phyloP scores from a whole-genome alignment of 1,140 invertebrate species.

The Drosophila triauraria region DNA sequence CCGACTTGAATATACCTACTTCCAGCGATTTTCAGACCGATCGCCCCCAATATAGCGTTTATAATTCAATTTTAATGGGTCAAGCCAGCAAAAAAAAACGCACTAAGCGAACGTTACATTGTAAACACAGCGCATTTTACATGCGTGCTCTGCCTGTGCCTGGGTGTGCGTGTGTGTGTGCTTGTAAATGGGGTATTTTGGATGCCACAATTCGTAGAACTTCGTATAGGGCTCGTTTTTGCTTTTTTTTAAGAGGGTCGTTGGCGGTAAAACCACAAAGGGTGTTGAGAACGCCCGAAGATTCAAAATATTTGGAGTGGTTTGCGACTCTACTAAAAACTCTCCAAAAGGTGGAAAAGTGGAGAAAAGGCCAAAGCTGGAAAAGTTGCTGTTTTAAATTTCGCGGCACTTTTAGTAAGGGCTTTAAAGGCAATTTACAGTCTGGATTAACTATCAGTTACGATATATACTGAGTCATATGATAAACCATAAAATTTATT shows the following conservation, averaged over 20 bases:
- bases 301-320: background rate
- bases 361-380: background rate
- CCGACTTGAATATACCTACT: background rate
- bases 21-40: background rate
- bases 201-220: background rate
- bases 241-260: background rate
- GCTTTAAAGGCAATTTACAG: too few species aligned
- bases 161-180: background rate
- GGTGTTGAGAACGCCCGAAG: background rate
- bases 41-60: background rate
- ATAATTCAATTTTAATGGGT: constrained; percentile 19
- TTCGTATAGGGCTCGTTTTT: background rate
- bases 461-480: too few species aligned
- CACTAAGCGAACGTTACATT: background rate
- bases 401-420: background rate
- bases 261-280: background rate
- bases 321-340: background rate
- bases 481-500: too few species aligned
- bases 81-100: background rate
- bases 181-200: constrained; percentile 8
- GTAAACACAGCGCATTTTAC: constrained; percentile 13
- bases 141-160: background rate
- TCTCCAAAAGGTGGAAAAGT: background rate
- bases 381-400: background rate
- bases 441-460: too few species aligned